Evolutionary conservation across 2,797 vertebrate genomes (phyloP), one percentile per base, ranked within the genome.

Genomic region (Poeciliopsis presidionis): DNA sequence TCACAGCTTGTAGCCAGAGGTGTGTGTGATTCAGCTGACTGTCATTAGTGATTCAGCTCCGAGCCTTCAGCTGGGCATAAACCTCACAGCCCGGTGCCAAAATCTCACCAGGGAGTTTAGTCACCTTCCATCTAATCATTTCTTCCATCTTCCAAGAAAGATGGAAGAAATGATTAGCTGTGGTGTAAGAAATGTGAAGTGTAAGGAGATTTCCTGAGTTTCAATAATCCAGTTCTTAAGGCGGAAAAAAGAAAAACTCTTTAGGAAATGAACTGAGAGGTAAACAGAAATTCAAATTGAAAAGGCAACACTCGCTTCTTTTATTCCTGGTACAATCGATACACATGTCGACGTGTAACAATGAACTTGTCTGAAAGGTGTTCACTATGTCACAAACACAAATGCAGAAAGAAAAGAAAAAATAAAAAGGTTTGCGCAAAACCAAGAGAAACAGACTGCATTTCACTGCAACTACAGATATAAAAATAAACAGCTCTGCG

Each of bases 311-410:
- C 81, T 80, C 53, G 78, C 84, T 82, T 63, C 22, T 84, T 93
- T 94, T 93, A 95, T 95, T 95, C 79, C 90, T 82, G 81, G 69
- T 81, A 72, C 75, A 80, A 80, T 76, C 63, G 78, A 87, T 73
- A 91, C 46, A 83, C 92, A 93, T 93, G 73, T 94, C 93, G 90
- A 94, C 81, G 69, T 65, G 81, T 92, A 88, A 77, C 90, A 87
- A 85, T 70, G 49, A 65, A 46, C 71, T 47, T 69, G 70, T 59
- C 33, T n/a, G 77, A 77, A 63, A 65, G 72, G 63, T 1, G 28
- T 59, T 88, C 72, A 88, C 81, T 59, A 55, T 76, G 65, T 55
- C 25, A 83, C 81, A 80, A 74, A 83, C 33, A 79, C 65, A 81
- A 80, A 78, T 11, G 76, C 72, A 46, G 80, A 77, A 43, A 74